phyloP scores from a whole-genome alignment of 53 echinoderm and acorn worm species.

The Henricia sp. region DNA sequence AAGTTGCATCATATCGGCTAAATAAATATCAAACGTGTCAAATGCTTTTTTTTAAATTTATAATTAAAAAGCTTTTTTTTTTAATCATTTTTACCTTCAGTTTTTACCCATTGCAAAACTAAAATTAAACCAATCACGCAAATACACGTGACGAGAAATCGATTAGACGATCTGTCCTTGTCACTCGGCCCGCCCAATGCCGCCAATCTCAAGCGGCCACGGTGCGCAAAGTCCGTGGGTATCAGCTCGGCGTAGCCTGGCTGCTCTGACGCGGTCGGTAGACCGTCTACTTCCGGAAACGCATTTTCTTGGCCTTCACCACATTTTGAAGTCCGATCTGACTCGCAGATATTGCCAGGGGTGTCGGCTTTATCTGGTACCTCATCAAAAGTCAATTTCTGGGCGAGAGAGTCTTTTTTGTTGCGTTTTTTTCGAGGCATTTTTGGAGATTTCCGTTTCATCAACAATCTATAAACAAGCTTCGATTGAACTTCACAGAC shows the following conservation, averaged over 20 bases:
- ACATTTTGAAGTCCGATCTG: background rate
- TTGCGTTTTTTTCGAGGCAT: slow-evolving; percentile 45
- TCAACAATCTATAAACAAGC: background rate
- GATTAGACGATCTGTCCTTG: background rate
- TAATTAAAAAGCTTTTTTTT: no score
- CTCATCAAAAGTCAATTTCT: slow-evolving; percentile 32
- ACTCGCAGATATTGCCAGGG: background rate
- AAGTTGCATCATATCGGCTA: no score
- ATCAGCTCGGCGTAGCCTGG: slow-evolving; percentile 29
- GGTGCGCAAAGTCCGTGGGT: slow-evolving; percentile 60
- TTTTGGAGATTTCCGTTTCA: background rate
- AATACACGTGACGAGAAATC: slow-evolving; percentile 30
- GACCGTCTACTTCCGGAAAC: slow-evolving; percentile 28
- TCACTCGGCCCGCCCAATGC: background rate
- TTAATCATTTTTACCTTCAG: slow-evolving; percentile 15
- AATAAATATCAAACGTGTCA: no score
- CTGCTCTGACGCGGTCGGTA: slow-evolving; percentile 49
- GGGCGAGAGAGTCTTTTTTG: slow-evolving; percentile 33
- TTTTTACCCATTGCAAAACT: slow-evolving; percentile 46
- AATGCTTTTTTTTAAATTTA: no score
- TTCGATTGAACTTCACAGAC: background rate
- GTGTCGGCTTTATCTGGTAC: background rate
- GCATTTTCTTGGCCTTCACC: background rate
- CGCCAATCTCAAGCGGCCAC: slow-evolving; percentile 47
- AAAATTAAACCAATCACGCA: slow-evolving; percentile 38